Percentiles rank a stretch among this genome's conserved stretches.
phyloP scores from a whole-genome alignment of 1,140 invertebrate species.

The Achatina immaculata region DNA sequence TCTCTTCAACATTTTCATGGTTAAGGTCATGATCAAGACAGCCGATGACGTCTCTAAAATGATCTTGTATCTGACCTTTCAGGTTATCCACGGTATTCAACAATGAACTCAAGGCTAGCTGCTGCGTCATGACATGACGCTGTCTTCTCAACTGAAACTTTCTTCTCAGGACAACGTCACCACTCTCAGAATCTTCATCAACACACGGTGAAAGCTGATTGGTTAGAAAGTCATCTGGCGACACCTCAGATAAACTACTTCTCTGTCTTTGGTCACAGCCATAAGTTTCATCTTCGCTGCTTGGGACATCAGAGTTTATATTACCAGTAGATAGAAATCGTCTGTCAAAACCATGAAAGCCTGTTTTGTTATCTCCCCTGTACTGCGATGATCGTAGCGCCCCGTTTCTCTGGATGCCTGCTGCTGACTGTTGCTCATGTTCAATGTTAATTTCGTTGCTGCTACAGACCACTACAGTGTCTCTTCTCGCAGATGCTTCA shows the following conservation, averaged over 20 bases:
- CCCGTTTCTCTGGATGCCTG: not conserved
- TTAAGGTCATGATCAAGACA: not conserved
- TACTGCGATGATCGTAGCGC: not conserved
- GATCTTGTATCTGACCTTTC: not conserved
- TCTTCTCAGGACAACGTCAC: not conserved
- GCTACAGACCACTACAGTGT: not conserved
- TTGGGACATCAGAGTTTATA: not conserved
- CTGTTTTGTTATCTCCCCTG: not conserved
- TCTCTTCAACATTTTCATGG: not conserved
- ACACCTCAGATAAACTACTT: not conserved
- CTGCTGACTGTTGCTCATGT: not conserved
- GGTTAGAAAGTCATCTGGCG: not conserved
- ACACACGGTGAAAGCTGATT: not conserved
- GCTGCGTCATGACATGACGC: not conserved
- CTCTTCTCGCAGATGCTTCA: not conserved
- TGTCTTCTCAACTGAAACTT: not conserved
- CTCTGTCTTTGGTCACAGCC: not conserved
- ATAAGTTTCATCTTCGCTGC: not conserved
- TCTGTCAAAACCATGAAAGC: not conserved
- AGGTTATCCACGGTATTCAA: slow-evolving; percentile 6
- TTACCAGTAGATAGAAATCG: not conserved
- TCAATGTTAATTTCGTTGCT: not conserved
- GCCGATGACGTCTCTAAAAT: slow-evolving; percentile 8
- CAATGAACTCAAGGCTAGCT: slow-evolving; percentile 14
- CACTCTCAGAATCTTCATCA: not conserved